Conservation (phyloP, 2,113 vertebrate genomes). For the zebrafish (Danio rerio) region DNA sequence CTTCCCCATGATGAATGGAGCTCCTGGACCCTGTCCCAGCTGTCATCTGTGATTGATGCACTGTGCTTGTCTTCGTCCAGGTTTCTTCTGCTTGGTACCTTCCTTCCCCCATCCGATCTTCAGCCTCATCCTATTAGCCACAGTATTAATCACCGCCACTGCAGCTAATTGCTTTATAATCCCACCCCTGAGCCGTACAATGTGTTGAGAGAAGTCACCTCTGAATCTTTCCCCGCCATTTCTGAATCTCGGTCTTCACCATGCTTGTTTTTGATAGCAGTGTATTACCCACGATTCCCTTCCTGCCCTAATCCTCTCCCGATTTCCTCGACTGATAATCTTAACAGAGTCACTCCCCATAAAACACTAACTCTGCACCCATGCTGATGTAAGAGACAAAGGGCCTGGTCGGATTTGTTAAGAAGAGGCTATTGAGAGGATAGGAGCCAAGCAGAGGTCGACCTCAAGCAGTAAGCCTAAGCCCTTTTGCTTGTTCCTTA, state of each 20-base stretch:
- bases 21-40: slow-evolving; percentile 60
- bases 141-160: slow-evolving; percentile 68
- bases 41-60: slow-evolving; percentile 76
- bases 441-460: slow-evolving; percentile 34
- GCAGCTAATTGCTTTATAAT: slow-evolving; percentile 60
- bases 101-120: slow-evolving; percentile 52
- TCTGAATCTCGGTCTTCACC: background rate
- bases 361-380: background rate
- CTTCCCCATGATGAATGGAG: slow-evolving; percentile 62
- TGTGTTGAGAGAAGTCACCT: slow-evolving; percentile 26
- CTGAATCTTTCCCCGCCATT: slow-evolving; percentile 46
- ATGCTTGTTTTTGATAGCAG: slow-evolving; percentile 39
- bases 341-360: slow-evolving; percentile 27
- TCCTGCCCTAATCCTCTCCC: slow-evolving; percentile 67
- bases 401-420: slow-evolving; percentile 33
- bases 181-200: slow-evolving; percentile 15
- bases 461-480: slow-evolving; percentile 25
- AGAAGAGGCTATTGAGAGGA: slow-evolving; percentile 16
- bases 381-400: slow-evolving; percentile 32
- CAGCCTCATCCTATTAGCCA: slow-evolving; percentile 64
- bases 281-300: slow-evolving; percentile 66
- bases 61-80: slow-evolving; percentile 58
- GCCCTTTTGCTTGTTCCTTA: background rate
- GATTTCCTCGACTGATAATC: slow-evolving; percentile 65
- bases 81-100: slow-evolving; percentile 47